Evolutionary conservation across 2,797 vertebrate species (phyloP).

Genomic region (Enteromius trimaculatus): DNA sequence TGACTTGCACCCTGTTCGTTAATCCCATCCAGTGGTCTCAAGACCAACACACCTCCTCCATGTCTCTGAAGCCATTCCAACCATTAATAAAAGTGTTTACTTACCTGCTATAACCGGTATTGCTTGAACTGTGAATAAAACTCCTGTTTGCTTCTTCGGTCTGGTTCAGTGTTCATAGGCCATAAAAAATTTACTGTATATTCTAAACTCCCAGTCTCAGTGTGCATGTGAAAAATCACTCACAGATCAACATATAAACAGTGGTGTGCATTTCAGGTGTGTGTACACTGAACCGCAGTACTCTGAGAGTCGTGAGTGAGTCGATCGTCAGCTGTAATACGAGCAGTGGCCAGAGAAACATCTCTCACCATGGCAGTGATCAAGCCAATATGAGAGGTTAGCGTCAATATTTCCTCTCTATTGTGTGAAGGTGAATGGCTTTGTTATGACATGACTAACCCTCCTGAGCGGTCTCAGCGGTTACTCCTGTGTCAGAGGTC

Average conservation of each 20-base stretch:
- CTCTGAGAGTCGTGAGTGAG: neutral
- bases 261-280: neutral
- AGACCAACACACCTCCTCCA: neutral
- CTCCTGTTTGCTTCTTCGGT: neutral
- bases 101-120: neutral
- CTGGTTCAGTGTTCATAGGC: neutral
- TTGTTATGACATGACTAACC: constrained; percentile 30
- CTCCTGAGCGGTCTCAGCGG: neutral
- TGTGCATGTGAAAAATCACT: neutral
- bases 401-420: constrained; percentile 58
- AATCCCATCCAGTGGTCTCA: too few relatives aligned
- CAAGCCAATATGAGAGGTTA: constrained; percentile 55
- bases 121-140: neutral
- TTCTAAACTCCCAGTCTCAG: neutral
- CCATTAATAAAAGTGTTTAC: neutral
- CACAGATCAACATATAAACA: neutral
- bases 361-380: constrained; percentile 55
- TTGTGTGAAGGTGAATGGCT: neutral
- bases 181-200: neutral
- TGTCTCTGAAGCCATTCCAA: neutral
- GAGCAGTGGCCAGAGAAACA: constrained; percentile 32
- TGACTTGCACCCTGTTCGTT: too few relatives aligned
- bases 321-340: constrained; percentile 19
- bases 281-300: neutral
- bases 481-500: constrained; percentile 13